Evolutionary conservation across 2,797 vertebrate genomes (phyloP), one percentile per base, ranked within the genome.

Genomic region (Glyptemys insculpta): DNA sequence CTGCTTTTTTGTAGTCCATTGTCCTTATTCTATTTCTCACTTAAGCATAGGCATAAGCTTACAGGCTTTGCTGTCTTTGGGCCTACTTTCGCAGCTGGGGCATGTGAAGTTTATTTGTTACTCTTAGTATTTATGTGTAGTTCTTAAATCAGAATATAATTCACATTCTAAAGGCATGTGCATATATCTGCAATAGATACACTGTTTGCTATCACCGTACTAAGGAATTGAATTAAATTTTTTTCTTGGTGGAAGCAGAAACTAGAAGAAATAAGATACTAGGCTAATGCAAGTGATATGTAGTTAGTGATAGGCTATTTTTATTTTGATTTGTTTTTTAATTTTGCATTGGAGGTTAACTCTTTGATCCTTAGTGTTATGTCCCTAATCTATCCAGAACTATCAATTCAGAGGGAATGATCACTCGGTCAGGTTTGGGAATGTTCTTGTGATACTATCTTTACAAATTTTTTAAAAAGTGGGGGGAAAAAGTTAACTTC

Each of bases 401-500:
- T 29, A 80, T 34, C 0, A 2, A 56, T 10, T 15, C 3, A 65
- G 16, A 59, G 79, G 12, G 6, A 90, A 27, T 65, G 59, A 18
- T 21, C 10, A 7, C 9, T 15, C 16, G 10, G 68, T 91, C 44
- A 34, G 68, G 29, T 72, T 31, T 49, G 53, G 52, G 47, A 10
- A 0, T 50, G 29, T 53, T 86, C 19, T 84, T 96, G 78, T 54
- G 27, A 41, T 41, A 25, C 19, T 50, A 15, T 27, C 41, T 83
- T 90, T 88, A 56, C 57, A 53, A 72, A 78, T 92, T 94, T 94
- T 91, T 76, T 90, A 81, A 86, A 74, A 85, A 76, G 44, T 18
- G 80, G 96, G 97, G 96, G 79, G 87, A 79, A 57, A 72, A 98
- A 98, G 96, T 98, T 97, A 98, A 98, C 89, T 98, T 97, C 89